phyloP scores from a whole-genome alignment of 2,888 invertebrate species.

The Habroteleia sp. region DNA sequence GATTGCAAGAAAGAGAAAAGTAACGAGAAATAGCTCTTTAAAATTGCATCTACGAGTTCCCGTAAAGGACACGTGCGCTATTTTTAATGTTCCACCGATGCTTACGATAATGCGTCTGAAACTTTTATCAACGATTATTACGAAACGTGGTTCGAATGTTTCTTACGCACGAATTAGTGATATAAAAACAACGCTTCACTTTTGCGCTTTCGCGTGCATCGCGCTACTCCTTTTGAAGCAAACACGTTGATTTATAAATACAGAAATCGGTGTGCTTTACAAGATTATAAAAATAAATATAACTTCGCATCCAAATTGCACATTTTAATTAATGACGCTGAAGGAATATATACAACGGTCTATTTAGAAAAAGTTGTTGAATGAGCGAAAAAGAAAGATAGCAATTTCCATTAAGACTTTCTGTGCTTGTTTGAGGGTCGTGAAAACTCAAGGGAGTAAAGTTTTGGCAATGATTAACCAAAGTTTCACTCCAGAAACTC shows the following conservation, averaged over 20 bases:
- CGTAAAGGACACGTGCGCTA: slow-evolving; percentile 80
- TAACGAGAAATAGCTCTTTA: slow-evolving; percentile 78
- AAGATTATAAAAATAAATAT: no score
- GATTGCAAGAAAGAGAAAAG: slow-evolving; percentile 70
- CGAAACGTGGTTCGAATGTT: slow-evolving; percentile 77
- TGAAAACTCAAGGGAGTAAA: slow-evolving; percentile 72
- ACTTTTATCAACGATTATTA: slow-evolving; percentile 80
- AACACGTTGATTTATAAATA: no score
- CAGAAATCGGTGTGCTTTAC: no score
- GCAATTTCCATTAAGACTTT: slow-evolving; percentile 76
- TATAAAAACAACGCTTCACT: slow-evolving; percentile 3
- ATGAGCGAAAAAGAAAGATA: slow-evolving; percentile 59
- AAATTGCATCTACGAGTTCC: slow-evolving; percentile 78
- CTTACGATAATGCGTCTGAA: slow-evolving; percentile 80
- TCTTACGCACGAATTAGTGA: slow-evolving; percentile 45
- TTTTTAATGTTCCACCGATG: slow-evolving; percentile 79
- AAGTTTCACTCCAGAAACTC: slow-evolving; percentile 67
- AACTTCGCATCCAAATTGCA: no score
- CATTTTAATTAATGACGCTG: neutral
- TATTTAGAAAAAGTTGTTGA: slow-evolving; percentile 9
- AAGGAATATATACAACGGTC: neutral
- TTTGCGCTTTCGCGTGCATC: neutral
- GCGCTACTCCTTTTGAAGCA: no score
- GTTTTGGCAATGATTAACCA: slow-evolving; percentile 77
- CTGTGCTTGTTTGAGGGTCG: slow-evolving; percentile 69